phyloP scores from a whole-genome alignment of 2,797 vertebrate species.

The Avahi laniger region DNA sequence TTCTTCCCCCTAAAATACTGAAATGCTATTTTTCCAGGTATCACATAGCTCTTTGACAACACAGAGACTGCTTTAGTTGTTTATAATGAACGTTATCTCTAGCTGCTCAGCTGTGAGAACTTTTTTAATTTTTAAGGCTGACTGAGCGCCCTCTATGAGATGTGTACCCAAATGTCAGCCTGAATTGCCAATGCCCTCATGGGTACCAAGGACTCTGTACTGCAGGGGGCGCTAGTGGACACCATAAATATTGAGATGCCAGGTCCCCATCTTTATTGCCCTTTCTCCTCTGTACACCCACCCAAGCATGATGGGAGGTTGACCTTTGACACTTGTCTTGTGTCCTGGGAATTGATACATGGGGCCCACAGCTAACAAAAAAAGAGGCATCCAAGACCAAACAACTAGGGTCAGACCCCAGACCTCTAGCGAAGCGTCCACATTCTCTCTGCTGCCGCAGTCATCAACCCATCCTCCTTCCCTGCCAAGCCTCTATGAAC shows the following conservation, averaged over 20 bases:
- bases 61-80: conserved; percentile 56
- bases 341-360: not conserved
- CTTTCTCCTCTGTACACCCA: not conserved
- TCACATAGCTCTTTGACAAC: conserved; percentile 58
- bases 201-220: not conserved
- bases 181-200: not conserved
- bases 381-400: not conserved
- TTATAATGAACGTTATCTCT: conserved; percentile 65
- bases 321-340: too few species aligned
- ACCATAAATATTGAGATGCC: not conserved
- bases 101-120: conserved; percentile 55
- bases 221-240: not conserved
- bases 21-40: conserved; percentile 58
- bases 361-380: not conserved
- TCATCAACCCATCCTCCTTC: not conserved
- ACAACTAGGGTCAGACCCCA: not conserved
- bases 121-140: not conserved
- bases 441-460: not conserved
- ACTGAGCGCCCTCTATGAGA: not conserved
- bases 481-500: not conserved
- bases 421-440: not conserved
- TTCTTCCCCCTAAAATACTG: not conserved
- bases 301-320: not conserved
- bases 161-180: too few species aligned
- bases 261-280: not conserved